A percentile compares a stretch with the other conserved stretches of the same genome.
Evolutionary conservation across 2,113 vertebrate species (phyloP).

Genomic region (Ameiurus melas): DNA sequence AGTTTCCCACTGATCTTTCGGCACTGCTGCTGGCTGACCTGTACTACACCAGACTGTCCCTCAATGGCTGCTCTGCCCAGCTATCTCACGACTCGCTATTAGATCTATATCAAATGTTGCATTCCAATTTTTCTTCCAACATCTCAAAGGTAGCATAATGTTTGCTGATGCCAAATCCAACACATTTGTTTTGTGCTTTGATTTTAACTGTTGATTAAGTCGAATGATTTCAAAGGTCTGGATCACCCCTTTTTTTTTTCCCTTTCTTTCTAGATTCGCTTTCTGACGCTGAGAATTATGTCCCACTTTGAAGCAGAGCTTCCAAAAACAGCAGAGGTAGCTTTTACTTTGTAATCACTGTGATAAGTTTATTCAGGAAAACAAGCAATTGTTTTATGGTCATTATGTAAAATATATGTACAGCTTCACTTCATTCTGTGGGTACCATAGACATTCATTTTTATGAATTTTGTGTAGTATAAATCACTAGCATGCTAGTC

Average conservation of each 20-base stretch:
- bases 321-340: slow-evolving; percentile 79
- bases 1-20: slow-evolving; percentile 81
- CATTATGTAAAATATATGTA: neutral
- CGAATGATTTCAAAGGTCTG: neutral
- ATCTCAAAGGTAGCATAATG: slow-evolving; percentile 78
- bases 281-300: slow-evolving; percentile 88
- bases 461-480: neutral
- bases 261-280: slow-evolving; percentile 79
- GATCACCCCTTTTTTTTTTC: neutral
- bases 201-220: neutral
- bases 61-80: slow-evolving; percentile 80
- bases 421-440: neutral
- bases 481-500: neutral
- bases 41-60: slow-evolving; percentile 85
- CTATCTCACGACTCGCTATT: slow-evolving; percentile 80
- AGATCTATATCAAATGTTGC: slow-evolving; percentile 80
- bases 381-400: neutral
- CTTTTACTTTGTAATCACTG: neutral
- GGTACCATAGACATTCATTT: neutral
- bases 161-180: neutral
- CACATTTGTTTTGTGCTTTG: neutral
- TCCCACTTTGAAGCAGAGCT: slow-evolving; percentile 82
- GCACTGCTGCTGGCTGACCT: slow-evolving; percentile 86
- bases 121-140: slow-evolving; percentile 85
- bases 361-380: neutral